A percentile compares a stretch with the other conserved stretches of the same genome.
These are phyloP conservation scores for Cheilosia impressa DNA, from an alignment of 2,888 invertebrate genomes.

Conservation along the genomic window DNA sequence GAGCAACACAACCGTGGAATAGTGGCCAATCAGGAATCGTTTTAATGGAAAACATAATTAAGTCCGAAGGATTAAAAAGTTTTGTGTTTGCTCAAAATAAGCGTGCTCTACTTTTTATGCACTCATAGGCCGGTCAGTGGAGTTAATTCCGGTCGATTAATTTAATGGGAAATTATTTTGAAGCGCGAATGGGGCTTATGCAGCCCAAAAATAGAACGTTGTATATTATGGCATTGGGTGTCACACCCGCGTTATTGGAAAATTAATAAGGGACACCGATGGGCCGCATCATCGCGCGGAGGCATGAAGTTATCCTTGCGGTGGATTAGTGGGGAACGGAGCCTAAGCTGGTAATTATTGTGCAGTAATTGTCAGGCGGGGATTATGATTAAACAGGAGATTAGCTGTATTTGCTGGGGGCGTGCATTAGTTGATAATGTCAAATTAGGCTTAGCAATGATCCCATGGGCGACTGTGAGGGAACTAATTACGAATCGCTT, in stretches of 20 bases:
- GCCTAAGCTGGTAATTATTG: neutral
- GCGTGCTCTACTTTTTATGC: constrained; percentile 34
- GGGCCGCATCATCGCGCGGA: neutral
- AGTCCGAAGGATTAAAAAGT: constrained; percentile 59
- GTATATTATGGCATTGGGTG: neutral
- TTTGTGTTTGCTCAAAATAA: constrained; percentile 47
- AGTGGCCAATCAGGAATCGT: constrained; percentile 56
- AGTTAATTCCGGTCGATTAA: constrained; percentile 59
- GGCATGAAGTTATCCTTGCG: neutral
- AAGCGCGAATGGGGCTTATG: constrained; percentile 43
- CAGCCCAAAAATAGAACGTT: constrained; percentile 23
- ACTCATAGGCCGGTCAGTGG: neutral
- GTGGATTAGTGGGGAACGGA: neutral
- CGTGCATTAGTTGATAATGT: neutral
- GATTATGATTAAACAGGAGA: neutral
- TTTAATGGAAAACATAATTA: constrained; percentile 62
- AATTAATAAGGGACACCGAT: neutral
- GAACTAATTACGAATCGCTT: no score
- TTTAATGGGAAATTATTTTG: constrained; percentile 53
- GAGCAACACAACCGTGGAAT: constrained; percentile 22
- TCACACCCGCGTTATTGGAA: constrained; percentile 9
- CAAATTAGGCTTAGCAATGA: no score
- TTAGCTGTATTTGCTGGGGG: neutral
- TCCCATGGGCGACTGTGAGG: no score
- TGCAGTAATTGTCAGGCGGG: neutral